Evolutionary conservation across 2,113 vertebrate genomes (phyloP).

Genomic region (Myiopsitta monachus): DNA sequence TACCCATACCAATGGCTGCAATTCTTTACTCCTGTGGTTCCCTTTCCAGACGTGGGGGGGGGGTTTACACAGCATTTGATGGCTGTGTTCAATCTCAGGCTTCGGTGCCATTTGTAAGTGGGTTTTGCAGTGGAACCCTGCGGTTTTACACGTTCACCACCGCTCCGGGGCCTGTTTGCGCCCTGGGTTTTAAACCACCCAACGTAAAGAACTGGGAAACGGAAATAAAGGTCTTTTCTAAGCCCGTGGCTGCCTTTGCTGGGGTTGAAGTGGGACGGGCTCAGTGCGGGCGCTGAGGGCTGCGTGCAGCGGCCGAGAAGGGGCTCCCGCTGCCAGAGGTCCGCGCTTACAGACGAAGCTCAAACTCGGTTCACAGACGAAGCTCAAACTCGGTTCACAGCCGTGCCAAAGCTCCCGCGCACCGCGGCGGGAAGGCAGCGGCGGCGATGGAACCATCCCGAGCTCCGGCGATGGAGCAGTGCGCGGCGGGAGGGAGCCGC

Average conservation of each 20-base stretch:
- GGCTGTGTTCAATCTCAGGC: neutral
- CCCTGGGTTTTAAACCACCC: neutral
- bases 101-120: neutral
- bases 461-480: neutral
- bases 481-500: neutral
- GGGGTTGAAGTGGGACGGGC: neutral
- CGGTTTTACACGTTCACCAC: neutral
- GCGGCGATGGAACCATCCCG: neutral
- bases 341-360: neutral
- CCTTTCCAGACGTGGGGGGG: neutral
- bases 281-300: fast-evolving
- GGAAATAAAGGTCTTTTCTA: slow-evolving; percentile 38
- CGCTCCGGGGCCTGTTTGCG: neutral
- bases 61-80: neutral
- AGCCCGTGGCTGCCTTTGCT: neutral
- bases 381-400: neutral
- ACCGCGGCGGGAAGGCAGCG: fast-evolving
- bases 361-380: neutral
- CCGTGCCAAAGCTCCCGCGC: fast-evolving
- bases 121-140: neutral
- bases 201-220: neutral
- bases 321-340: neutral
- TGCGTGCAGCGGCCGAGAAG: neutral
- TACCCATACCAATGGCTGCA: neutral
- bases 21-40: neutral